Conservation (phyloP, 2,113 vertebrate species). For the Tupaia chinensis region DNA sequence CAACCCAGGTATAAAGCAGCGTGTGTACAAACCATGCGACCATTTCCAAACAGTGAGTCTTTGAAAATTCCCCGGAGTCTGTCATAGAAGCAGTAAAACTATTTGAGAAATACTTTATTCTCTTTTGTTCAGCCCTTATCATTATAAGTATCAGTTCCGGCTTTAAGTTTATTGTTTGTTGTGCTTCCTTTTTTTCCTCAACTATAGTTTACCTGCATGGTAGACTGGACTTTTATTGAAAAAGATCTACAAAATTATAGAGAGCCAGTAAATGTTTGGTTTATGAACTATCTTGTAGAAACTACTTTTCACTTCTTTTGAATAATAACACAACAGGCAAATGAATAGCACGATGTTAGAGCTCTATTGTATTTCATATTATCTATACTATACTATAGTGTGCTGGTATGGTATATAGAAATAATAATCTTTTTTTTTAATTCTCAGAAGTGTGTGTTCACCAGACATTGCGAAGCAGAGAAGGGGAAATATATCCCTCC, state of each 20-base stretch:
- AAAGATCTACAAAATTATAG: conserved; percentile 62
- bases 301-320: conserved; percentile 43
- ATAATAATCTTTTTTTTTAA: too few species aligned
- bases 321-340: conserved; percentile 37
- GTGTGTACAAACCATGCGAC: conserved; percentile 1
- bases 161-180: conserved; percentile 29
- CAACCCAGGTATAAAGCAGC: background rate
- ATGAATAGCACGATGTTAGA: background rate
- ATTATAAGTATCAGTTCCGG: conserved; percentile 28
- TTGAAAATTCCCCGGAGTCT: background rate
- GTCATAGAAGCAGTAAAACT: background rate
- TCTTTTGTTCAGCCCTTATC: background rate
- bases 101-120: background rate
- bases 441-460: too few species aligned
- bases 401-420: background rate
- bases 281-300: conserved; percentile 47
- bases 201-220: conserved; percentile 57
- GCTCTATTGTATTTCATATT: background rate
- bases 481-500: too few species aligned
- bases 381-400: background rate
- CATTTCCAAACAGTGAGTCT: conserved; percentile 30
- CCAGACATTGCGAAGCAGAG: too few species aligned
- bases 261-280: conserved; percentile 44
- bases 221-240: conserved; percentile 68
- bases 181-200: conserved; percentile 54